A percentile compares a stretch with the other conserved stretches of the same genome.
phyloP scores from a whole-genome alignment of 2,113 vertebrate species.

The Rhinoderma darwinii region DNA sequence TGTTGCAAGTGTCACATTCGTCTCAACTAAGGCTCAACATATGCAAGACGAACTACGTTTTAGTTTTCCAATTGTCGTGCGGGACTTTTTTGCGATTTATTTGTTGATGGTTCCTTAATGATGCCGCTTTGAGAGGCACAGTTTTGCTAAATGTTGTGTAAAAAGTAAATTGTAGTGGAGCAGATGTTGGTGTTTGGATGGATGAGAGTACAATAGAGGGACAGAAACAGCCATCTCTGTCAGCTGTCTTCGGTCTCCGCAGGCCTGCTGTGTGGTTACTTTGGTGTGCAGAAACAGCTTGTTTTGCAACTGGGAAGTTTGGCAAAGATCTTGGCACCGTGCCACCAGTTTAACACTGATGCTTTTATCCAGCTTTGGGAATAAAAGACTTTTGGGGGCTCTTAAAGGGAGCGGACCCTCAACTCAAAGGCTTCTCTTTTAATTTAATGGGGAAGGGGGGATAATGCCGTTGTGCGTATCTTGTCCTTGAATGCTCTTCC shows the following conservation, averaged over 20 bases:
- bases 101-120: slow-evolving; percentile 78
- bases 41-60: slow-evolving; percentile 69
- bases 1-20: slow-evolving; percentile 64
- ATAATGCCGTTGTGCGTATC: not conserved
- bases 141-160: slow-evolving; percentile 93
- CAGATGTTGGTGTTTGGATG: slow-evolving; percentile 87
- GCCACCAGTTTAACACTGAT: slow-evolving; percentile 62
- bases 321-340: slow-evolving; percentile 70
- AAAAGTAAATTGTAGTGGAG: slow-evolving; percentile 89
- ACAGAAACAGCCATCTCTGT: slow-evolving; percentile 80
- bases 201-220: slow-evolving; percentile 77
- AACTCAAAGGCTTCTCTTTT: slow-evolving; percentile 5
- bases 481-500: slow-evolving; percentile 36
- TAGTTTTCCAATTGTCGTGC: slow-evolving; percentile 74
- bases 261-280: slow-evolving; percentile 91
- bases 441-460: slow-evolving; percentile 8
- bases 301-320: slow-evolving; percentile 80
- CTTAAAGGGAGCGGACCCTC: not conserved
- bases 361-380: slow-evolving; percentile 54
- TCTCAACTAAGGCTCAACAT: slow-evolving; percentile 68
- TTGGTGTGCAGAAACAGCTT: slow-evolving; percentile 90
- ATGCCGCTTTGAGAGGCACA: slow-evolving; percentile 81
- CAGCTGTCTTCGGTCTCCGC: slow-evolving; percentile 78
- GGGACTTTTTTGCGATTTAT: slow-evolving; percentile 70
- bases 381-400: slow-evolving; percentile 43